Evolutionary conservation across 2,797 vertebrate species (phyloP).

Genomic region (Poeciliopsis presidionis): DNA sequence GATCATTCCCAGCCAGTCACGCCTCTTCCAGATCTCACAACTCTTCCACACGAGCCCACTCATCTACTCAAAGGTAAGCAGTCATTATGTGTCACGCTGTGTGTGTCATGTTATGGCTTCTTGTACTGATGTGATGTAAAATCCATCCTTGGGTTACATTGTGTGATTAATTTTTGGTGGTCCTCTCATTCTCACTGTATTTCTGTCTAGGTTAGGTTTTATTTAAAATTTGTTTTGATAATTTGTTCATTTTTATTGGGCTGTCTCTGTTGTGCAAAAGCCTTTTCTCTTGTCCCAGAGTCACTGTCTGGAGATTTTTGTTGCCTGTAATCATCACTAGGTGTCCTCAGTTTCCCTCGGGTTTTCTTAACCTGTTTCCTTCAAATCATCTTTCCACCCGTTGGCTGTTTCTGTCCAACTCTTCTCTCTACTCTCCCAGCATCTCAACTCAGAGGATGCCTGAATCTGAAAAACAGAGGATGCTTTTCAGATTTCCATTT

Average conservation of each 20-base stretch:
- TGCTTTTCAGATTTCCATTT: background rate
- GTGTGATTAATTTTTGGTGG: background rate
- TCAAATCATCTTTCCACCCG: background rate
- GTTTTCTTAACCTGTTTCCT: background rate
- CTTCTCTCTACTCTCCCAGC: background rate
- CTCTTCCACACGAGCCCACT: slow-evolving; percentile 93
- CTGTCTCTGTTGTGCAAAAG: background rate
- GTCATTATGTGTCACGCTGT: background rate
- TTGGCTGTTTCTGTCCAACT: background rate
- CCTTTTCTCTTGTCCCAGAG: background rate
- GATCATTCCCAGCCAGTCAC: slow-evolving; percentile 93
- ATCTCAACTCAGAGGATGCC: background rate
- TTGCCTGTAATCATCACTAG: background rate
- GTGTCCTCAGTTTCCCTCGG: background rate
- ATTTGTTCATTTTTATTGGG: background rate
- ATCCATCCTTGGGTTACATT: background rate
- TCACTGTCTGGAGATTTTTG: background rate
- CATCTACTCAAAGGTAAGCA: slow-evolving; percentile 90
- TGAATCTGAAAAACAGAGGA: too few species aligned
- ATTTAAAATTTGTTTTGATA: background rate
- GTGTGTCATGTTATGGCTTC: background rate
- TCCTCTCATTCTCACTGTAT: background rate
- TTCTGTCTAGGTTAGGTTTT: background rate
- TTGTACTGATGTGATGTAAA: background rate
- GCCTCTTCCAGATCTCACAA: slow-evolving; percentile 96